phyloP scores from a whole-genome alignment of 2,888 invertebrate species.

The Blera fallax region DNA sequence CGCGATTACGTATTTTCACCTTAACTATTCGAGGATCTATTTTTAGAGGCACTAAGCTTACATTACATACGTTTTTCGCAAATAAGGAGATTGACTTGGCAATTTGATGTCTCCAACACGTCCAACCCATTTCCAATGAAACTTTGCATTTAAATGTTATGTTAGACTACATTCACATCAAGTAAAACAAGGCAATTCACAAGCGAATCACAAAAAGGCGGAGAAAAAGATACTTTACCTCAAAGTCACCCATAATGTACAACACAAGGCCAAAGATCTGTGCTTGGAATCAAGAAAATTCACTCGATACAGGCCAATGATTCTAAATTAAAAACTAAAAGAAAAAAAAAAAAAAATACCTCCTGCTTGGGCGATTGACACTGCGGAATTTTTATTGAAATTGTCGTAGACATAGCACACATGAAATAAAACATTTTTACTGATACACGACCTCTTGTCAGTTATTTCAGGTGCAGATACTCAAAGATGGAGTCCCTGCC shows the following conservation, averaged over 20 bases:
- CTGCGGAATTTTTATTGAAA: neutral
- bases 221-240: neutral
- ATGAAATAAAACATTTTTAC: neutral
- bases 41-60: neutral
- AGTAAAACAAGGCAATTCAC: constrained; percentile 13
- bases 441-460: neutral
- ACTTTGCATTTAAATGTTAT: neutral
- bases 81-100: neutral
- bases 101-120: constrained; percentile 6
- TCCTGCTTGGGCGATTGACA: neutral
- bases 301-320: neutral
- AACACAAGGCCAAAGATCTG: constrained; percentile 3
- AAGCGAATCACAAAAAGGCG: constrained; percentile 4
- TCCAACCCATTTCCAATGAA: neutral
- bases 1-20: neutral
- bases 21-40: neutral
- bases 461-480: no score
- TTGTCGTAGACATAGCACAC: neutral
- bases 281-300: constrained; percentile 2
- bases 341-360: no score
- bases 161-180: neutral
- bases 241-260: neutral
- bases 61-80: neutral
- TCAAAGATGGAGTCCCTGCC: neutral
- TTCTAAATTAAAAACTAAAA: neutral